Base-by-base conservation (phyloP, 2,888 invertebrate species). In the Zygogramma bicolorata region DNA sequence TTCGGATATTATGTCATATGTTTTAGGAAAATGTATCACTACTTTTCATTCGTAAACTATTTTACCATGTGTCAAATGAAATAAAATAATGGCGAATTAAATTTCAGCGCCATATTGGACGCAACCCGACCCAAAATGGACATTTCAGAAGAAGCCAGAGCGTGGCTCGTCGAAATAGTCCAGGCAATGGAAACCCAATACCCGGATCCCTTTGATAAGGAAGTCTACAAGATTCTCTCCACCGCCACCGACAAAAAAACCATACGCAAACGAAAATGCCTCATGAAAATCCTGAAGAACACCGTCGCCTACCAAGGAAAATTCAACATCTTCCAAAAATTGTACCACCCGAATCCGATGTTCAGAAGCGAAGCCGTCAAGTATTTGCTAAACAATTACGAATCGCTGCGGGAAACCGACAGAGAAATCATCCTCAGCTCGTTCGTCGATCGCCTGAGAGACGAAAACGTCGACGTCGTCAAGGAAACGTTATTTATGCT, bases 301-400 rank as follows among this genome's bases (percentile, higher is more conserved):
- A 74, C 77, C 3, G 73, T 78, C 65, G 75, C 73, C 6, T 76
- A 81, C 31, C 73, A 79, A 68, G 78, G 79, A 61, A 83, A 80
- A 75, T 81, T 79, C 58, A 82, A 90, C 65, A 87, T 93, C 0
- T 91, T 93, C 79, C 91, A 93, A 82, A 92, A 92, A 77, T 86
- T 96, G 0, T 93, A 94, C 80, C 94, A 97, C 85, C 88, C 92
- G 0, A 92, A 91, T 80, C 85, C 92, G 0, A 86, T 90, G 59
- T 88, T 94, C 65, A 90, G 97, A 75, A 86, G 90, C 1, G 88
- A 90, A 80, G 95, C 94, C 0, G 88, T 96, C 0, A 88, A 91
- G 77, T 90, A 90, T 75, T 86, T 96, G 8, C 86, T 90, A 0
- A 88, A 90, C 71, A 89, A 91, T 75, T 90, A 89, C 77, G 79